A percentile compares a stretch with the other conserved stretches of the same genome.
phyloP scores from a whole-genome alignment of 2,888 invertebrate species.

The Diaphora mendica region DNA sequence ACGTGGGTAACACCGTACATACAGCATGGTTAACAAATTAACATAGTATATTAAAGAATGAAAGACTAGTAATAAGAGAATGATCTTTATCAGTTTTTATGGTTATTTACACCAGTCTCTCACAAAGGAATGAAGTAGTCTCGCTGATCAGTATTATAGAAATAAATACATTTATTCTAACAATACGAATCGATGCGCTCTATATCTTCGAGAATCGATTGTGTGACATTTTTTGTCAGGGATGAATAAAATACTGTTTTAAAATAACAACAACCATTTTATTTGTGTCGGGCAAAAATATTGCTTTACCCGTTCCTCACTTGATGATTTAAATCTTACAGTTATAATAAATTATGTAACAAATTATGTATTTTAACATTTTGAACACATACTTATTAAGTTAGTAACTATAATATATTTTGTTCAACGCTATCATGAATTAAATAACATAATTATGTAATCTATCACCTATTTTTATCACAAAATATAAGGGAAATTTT shows the following conservation, averaged over 20 bases:
- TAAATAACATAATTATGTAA: slow-evolving; percentile 18
- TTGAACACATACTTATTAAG: slow-evolving; percentile 49
- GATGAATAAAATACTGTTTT: slow-evolving; percentile 53
- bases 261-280: slow-evolving; percentile 73
- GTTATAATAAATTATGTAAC: slow-evolving; percentile 54
- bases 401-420: slow-evolving; percentile 32
- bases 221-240: background rate
- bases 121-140: too few relatives aligned
- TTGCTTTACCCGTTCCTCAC: slow-evolving; percentile 69
- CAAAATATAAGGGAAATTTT: slow-evolving; percentile 35
- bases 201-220: too few relatives aligned
- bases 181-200: too few relatives aligned
- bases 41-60: background rate
- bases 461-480: slow-evolving; percentile 49
- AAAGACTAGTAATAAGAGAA: background rate
- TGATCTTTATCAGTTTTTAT: background rate
- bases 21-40: too few relatives aligned
- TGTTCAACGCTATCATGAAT: slow-evolving; percentile 41
- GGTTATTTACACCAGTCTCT: background rate
- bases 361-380: slow-evolving; percentile 33
- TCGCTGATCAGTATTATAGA: too few relatives aligned
- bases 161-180: too few relatives aligned
- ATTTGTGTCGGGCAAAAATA: slow-evolving; percentile 67
- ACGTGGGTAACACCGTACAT: background rate
- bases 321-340: slow-evolving; percentile 59